Base-by-base conservation (phyloP, 2,113 vertebrate genomes). In the Cottus gobio region DNA sequence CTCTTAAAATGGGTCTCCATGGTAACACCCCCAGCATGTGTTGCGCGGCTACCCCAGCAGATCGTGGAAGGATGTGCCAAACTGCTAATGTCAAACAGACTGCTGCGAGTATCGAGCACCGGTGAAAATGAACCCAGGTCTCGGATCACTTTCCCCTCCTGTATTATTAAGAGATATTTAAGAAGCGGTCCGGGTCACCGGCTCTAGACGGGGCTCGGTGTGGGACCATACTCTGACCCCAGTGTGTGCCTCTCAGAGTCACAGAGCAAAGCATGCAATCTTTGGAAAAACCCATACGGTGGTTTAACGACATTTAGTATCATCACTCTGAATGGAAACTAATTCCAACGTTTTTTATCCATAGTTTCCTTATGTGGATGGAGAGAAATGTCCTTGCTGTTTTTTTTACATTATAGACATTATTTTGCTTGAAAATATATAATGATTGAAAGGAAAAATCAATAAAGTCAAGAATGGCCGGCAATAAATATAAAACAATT, bases 101-200 rank as follows among this genome's bases (percentile, higher is more conserved):
- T 48, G 30, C 62, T 30, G 13, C 54, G 24, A 42, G 10, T 39
- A 36, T 72, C 20, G 39, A n/a, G 22, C 10, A 26, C 22, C 28
- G 30, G 26, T 26, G 18, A 30, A 58, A 36, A 37, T 36, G 31
- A 42, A 50, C 18, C 18, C 64, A n/a, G 44, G 42, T n/a, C 34
- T 75, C 11, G 1, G 65, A 75, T 56, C 0, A 2, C 26, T 61
- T 48, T 46, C 46, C 30, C 26, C 66, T 61, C 39, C 31, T 79
- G 39, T 61, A 56, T 61, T 75, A 79, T 78, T 65, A 60, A 82
- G 9, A 61, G 44, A 67, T 68, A 72, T 72, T 77, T 69, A 56
- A 64, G 36, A 63, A 56, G 79, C 28, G 24, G 75, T 13, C 50
- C 20, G 4, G 8, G 10, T 22, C 20, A 22, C 10, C 52, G 39